phyloP scores from a whole-genome alignment of 2,797 vertebrate species.

The Halcyon smyrnensis region DNA sequence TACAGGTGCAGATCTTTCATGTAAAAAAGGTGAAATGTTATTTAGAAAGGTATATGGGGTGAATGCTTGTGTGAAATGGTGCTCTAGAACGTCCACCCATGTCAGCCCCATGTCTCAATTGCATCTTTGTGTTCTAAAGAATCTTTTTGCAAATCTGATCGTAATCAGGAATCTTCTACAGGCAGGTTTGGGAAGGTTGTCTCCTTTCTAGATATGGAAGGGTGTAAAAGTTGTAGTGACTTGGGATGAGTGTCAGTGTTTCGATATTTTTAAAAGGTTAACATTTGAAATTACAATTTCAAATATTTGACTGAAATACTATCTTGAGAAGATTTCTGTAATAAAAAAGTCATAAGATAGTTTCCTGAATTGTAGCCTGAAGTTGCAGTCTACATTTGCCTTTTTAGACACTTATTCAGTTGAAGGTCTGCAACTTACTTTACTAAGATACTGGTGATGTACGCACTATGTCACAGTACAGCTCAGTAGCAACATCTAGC shows the following conservation, averaged over 20 bases:
- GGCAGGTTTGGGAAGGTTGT: not conserved
- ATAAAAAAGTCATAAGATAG: not conserved
- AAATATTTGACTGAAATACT: not conserved
- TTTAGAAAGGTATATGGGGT: not conserved
- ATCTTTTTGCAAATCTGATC: not conserved
- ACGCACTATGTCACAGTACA: rapidly evolving
- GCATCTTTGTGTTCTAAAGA: not conserved
- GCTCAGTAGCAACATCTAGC: not conserved
- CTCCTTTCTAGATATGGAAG: not conserved
- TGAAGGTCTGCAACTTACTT: not conserved
- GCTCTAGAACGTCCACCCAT: not conserved
- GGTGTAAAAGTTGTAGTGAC: not conserved
- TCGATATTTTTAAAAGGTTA: not conserved
- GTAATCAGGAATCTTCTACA: not conserved
- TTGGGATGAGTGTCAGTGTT: not conserved
- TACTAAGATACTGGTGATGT: not conserved
- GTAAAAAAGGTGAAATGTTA: not conserved
- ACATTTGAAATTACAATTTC: not conserved
- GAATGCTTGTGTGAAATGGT: not conserved
- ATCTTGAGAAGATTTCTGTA: not conserved
- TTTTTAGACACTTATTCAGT: not conserved
- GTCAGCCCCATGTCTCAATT: not conserved
- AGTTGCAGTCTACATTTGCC: not conserved
- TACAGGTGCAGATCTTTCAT: not conserved
- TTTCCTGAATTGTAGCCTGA: not conserved